Evolutionary conservation across 2,113 vertebrate species (phyloP).

Genomic region (Ahaetulla prasina): DNA sequence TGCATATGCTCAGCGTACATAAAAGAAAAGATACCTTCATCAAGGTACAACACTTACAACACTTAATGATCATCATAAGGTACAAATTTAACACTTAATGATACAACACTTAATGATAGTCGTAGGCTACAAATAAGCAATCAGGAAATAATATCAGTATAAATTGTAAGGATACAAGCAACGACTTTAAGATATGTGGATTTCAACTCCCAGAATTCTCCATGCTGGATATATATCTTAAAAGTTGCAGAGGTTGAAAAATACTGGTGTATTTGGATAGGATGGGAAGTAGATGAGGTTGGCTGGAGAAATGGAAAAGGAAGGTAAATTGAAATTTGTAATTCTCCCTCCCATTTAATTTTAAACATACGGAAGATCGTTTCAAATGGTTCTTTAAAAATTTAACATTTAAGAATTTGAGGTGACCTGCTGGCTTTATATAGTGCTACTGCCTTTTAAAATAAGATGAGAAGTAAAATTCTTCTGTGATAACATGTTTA

Average conservation of each 20-base stretch:
- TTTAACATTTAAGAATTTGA: neutral
- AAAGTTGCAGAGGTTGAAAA: neutral
- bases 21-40: no score
- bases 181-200: neutral
- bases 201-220: neutral
- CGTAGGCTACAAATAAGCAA: no score
- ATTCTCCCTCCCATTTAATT: neutral
- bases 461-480: neutral
- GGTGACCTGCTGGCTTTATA: neutral
- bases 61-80: no score
- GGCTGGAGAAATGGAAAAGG: neutral
- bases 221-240: neutral
- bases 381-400: neutral
- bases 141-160: no score
- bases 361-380: neutral
- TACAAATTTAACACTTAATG: no score
- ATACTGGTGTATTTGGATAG: neutral
- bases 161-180: no score
- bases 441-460: neutral
- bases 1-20: no score
- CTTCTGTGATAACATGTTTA: neutral
- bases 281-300: neutral
- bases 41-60: no score
- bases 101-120: no score
- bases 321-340: neutral